Conservation (phyloP, 2,888 invertebrate genomes). For the Himalopsyche japonica region DNA sequence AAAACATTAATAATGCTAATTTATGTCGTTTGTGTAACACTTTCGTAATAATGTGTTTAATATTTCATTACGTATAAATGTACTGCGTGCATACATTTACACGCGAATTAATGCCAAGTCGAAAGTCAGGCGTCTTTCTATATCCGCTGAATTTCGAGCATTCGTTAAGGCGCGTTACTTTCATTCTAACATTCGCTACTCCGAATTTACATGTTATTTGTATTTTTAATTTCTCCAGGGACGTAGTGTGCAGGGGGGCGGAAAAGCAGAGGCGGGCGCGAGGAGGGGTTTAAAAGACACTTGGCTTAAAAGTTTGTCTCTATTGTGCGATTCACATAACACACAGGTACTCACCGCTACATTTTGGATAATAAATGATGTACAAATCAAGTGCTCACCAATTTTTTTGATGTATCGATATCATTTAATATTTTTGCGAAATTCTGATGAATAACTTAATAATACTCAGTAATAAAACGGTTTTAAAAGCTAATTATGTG, state of each 20-base stretch:
- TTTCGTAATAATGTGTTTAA: background rate
- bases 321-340: background rate
- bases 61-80: background rate
- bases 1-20: background rate
- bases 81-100: background rate
- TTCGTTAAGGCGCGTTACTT: constrained; percentile 8
- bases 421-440: too few species aligned
- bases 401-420: too few species aligned
- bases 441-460: too few species aligned
- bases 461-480: too few species aligned
- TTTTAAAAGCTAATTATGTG: too few species aligned
- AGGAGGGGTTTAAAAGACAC: background rate
- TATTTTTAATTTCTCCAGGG: constrained; percentile 39
- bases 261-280: background rate
- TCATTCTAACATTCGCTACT: background rate
- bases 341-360: background rate
- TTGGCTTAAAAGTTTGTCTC: background rate
- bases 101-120: background rate
- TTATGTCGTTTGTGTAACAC: background rate
- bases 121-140: background rate
- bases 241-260: background rate
- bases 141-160: background rate
- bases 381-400: too few species aligned
- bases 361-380: background rate
- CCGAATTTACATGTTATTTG: constrained; percentile 37